Evolutionary conservation across 2,113 vertebrate species (phyloP).

Genomic region (Pardalotus punctatus): DNA sequence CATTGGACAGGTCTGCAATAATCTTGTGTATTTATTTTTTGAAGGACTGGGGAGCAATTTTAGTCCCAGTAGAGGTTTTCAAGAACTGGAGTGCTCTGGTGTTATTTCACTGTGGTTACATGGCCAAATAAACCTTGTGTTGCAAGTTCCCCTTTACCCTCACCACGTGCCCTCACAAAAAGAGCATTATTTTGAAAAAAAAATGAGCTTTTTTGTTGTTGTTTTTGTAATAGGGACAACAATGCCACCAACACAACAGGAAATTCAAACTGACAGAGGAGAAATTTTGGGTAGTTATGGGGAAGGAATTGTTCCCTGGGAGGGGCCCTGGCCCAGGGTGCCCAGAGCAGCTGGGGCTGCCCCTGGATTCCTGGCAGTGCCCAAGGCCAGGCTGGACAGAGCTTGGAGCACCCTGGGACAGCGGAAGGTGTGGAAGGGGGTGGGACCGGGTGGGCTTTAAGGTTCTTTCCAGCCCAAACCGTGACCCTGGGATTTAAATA

Average conservation of each 20-base stretch:
- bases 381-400: background rate
- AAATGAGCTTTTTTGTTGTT: background rate
- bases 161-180: background rate
- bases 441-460: background rate
- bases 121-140: background rate
- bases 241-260: background rate
- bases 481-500: background rate
- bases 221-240: background rate
- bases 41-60: background rate
- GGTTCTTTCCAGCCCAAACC: background rate
- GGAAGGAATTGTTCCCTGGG: fast-evolving
- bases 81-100: background rate
- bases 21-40: background rate
- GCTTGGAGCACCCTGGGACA: background rate
- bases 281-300: background rate
- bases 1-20: background rate
- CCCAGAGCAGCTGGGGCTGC: background rate
- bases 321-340: background rate
- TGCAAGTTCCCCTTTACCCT: background rate
- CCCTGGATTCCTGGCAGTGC: background rate
- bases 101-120: background rate
- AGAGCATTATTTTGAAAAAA: background rate
- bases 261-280: background rate
- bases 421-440: background rate
- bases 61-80: background rate